These are phyloP conservation scores for Callopanchax toddi DNA, from an alignment of 2,113 vertebrate genomes.

Conservation along the genomic window DNA sequence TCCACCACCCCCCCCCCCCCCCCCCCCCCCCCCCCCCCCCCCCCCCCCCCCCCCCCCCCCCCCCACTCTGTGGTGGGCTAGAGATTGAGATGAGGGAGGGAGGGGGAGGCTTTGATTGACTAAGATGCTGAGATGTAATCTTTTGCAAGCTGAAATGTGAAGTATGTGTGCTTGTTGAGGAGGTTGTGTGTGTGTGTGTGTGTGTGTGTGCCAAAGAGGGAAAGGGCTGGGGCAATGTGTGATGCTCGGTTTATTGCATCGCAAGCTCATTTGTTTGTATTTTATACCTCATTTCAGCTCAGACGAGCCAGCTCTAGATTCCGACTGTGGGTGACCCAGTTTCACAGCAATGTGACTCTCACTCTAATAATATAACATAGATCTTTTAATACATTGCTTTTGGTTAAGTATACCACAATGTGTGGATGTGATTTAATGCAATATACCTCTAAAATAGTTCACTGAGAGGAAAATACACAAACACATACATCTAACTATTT, in stretches of 20 bases:
- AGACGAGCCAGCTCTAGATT: constrained; percentile 72
- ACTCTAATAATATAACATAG: constrained; percentile 64
- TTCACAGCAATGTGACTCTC: constrained; percentile 58
- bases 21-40: constrained; percentile 7
- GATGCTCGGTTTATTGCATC: constrained; percentile 69
- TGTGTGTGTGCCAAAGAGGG: constrained; percentile 14
- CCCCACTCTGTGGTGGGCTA: constrained; percentile 16
- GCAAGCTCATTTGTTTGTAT: constrained; percentile 81
- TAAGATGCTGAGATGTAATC: constrained; percentile 71
- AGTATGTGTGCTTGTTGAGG: constrained; percentile 36
- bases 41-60: not conserved
- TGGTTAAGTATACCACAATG: constrained; percentile 56
- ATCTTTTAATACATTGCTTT: constrained; percentile 71
- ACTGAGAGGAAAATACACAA: constrained; percentile 57
- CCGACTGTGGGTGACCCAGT: constrained; percentile 77
- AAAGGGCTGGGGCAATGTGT: constrained; percentile 47
- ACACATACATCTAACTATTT: constrained; percentile 49
- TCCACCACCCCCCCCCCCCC: not conserved
- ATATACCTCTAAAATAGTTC: constrained; percentile 65
- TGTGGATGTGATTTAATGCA: constrained; percentile 64
- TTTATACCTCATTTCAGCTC: constrained; percentile 80
- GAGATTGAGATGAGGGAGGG: constrained; percentile 47
- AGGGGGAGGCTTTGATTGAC: constrained; percentile 65
- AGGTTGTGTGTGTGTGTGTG: constrained; percentile 10
- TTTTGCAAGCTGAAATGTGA: constrained; percentile 62